phyloP scores from a whole-genome alignment of 2,113 vertebrate genomes.

The Ptilorrhoa leucosticta region DNA sequence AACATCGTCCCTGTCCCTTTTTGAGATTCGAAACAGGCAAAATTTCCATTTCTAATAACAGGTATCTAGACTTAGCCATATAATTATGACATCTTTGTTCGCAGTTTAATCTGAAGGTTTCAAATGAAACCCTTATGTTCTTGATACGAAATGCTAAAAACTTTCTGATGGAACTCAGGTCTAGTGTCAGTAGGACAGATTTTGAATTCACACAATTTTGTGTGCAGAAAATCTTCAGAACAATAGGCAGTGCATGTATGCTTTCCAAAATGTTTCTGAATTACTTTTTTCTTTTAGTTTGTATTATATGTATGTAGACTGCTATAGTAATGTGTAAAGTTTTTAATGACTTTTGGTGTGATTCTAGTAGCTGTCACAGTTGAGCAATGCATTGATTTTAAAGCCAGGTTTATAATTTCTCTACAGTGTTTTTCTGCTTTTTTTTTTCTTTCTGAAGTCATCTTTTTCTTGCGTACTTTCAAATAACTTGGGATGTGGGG shows the following conservation, averaged over 20 bases:
- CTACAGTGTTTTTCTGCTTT: neutral
- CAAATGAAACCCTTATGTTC: neutral
- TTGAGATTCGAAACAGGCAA: neutral
- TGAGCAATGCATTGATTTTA: neutral
- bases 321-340: neutral
- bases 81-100: neutral
- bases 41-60: neutral
- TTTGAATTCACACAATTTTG: neutral
- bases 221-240: neutral
- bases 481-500: neutral
- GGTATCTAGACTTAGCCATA: neutral
- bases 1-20: neutral
- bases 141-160: neutral
- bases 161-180: neutral
- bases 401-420: neutral
- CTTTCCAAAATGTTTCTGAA: neutral
- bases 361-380: neutral
- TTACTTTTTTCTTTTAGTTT: neutral
- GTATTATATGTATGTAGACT: neutral
- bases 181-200: neutral
- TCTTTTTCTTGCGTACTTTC: neutral
- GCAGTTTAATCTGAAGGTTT: neutral
- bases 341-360: neutral
- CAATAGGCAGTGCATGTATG: neutral
- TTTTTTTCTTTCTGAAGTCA: neutral